A percentile compares a stretch with the other conserved stretches of the same genome.
Conservation (phyloP, 2,797 vertebrate species). For the Rhinatrema bivittatum region DNA sequence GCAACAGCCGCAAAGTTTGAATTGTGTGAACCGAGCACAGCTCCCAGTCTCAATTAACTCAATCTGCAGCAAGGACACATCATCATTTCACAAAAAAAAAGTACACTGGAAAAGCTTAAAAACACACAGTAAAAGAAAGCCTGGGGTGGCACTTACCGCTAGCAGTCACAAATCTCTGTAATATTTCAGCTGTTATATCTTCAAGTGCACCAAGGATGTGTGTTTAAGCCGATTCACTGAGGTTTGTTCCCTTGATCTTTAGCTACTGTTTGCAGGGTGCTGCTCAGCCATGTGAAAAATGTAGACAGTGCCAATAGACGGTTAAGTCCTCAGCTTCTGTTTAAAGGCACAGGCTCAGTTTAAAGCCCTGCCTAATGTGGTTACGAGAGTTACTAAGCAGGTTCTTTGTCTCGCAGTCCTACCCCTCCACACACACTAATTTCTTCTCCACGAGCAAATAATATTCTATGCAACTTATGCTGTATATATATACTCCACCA, state of each 20-base stretch:
- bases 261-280: slow-evolving; percentile 10
- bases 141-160: slow-evolving; percentile 7
- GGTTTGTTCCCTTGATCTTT: too few relatives aligned
- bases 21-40: too few relatives aligned
- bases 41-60: too few relatives aligned
- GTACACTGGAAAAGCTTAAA: too few relatives aligned
- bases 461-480: background rate
- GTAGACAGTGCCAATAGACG: slow-evolving; percentile 12
- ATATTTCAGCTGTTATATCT: slow-evolving; percentile 7
- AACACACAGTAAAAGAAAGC: accelerated
- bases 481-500: background rate
- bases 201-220: background rate
- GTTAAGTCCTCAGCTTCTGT: background rate
- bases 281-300: slow-evolving; percentile 16
- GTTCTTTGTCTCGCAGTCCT: too few relatives aligned
- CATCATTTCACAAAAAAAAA: background rate
- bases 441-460: too few relatives aligned
- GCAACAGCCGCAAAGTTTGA: too few relatives aligned
- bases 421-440: too few relatives aligned
- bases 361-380: background rate
- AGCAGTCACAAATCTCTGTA: slow-evolving; percentile 2
- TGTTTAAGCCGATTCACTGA: too few relatives aligned
- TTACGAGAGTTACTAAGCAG: background rate
- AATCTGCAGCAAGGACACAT: accelerated
- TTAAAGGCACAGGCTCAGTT: slow-evolving; percentile 4